Evolutionary conservation across 1,140 invertebrate species (phyloP), one percentile per base, ranked within the genome.

Genomic region (Sinella curviseta): DNA sequence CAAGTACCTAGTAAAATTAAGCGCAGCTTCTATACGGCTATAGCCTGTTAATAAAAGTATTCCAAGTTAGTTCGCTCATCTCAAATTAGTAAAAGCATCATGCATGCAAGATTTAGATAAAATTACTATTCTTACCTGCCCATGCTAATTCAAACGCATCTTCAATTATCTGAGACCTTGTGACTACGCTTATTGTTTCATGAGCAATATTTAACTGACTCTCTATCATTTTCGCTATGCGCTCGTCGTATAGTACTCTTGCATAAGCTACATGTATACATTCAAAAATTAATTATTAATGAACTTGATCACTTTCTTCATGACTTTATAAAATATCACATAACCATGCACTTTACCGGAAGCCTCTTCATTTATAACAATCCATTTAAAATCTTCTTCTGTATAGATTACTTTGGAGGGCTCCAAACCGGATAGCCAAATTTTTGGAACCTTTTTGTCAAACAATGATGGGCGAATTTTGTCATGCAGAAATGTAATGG

Each of bases 261-360:
- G 24, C 34, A 48, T 39, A 75, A 28, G 24, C 74, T 75, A 20
- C n/a, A n/a, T n/a, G n/a, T n/a, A n/a, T 12, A 12, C 3, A 74
- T 8, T 12, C 34, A 34, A 36, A 67, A 67, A 67, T 14, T 14
- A 30, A 26, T 26, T 67, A 12, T 67, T n/a, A 14, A 26, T 26
- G n/a, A 67, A 30, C 8, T 26, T 67, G 60, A n/a, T n/a, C n/a
- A n/a, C n/a, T n/a, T n/a, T n/a, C n/a, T n/a, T n/a, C n/a, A n/a
- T n/a, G n/a, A n/a, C n/a, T n/a, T n/a, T n/a, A n/a, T n/a, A n/a
- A n/a, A n/a, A n/a, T n/a, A n/a, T n/a, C n/a, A n/a, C n/a, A n/a
- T n/a, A 26, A 30, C 60, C 14, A 67, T 8, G 1, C 36, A n/a
- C n/a, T n/a, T 74, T 78, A 79, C 78, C 74, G 74, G 78, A 55